These are phyloP conservation scores for Chelonus formosanus DNA, from an alignment of 2,888 invertebrate genomes.

Conservation along the genomic window DNA sequence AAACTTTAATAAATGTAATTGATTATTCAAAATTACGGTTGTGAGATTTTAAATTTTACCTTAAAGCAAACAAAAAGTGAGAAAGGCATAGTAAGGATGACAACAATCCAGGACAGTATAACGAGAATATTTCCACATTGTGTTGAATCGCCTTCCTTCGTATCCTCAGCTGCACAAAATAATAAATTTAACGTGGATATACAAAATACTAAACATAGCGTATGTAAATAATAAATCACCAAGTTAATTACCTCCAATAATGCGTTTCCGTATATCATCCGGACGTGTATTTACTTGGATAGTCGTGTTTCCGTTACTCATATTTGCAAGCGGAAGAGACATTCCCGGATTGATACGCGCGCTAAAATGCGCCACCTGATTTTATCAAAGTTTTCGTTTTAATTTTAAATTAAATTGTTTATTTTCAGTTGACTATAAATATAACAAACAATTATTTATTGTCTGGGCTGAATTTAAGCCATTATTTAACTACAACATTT, in stretches of 20 bases:
- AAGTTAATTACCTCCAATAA: constrained; percentile 42
- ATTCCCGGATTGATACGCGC: constrained; percentile 52
- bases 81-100: constrained; percentile 88
- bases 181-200: constrained; percentile 2
- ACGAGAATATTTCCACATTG: constrained; percentile 86
- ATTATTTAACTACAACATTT: no score
- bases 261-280: constrained; percentile 56
- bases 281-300: constrained; percentile 56
- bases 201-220: neutral
- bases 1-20: no score
- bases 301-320: constrained; percentile 54
- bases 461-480: no score
- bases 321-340: constrained; percentile 54
- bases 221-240: neutral
- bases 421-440: no score
- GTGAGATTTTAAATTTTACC: constrained; percentile 69
- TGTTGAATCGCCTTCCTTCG: constrained; percentile 72
- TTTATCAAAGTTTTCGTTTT: constrained; percentile 9
- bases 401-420: neutral
- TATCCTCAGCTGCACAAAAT: constrained; percentile 68
- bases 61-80: constrained; percentile 93
- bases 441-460: no score
- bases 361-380: constrained; percentile 54
- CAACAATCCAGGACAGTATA: constrained; percentile 82
- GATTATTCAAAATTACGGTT: no score